Base-by-base conservation (phyloP, 2,113 vertebrate species). In the Tursiops truncatus region DNA sequence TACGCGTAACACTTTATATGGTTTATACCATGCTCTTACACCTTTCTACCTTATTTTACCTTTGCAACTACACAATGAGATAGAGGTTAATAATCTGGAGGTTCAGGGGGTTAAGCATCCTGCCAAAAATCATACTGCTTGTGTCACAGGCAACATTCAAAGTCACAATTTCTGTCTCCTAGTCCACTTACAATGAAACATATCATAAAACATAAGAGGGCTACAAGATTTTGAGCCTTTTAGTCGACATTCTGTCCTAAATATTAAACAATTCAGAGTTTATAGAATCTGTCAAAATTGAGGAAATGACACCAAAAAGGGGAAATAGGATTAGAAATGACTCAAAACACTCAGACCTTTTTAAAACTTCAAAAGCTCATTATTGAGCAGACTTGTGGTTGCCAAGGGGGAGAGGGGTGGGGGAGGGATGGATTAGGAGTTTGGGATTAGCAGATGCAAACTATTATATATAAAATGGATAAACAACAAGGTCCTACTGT, bases 271-370 rank as follows among this genome's bases (percentile, higher is more conserved):
- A 82, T 14, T 67, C 31, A 41, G 36, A 65, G 36, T 62, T 81
- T 76, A 92, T 2, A 23, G 12, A 56, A 74, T 65, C 50, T 88
- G 25, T 74, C 67, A 56, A 65, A 92, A 89, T 68, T 76, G 10
- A 82, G 47, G 58, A 96, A 82, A 82, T 89, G 47, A 67, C 47
- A 89, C 47, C 50, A 13, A 60, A 82, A 82, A 58, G 31, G 31
- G 58, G 28, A 96, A 74, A 21, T 80, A 87, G 71, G 38, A 80
- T 62, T 83, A 82, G 58, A 94, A 92, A 95, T 76, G 47, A 82
- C 58, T 87, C 60, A 92, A 81, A 81, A 87, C 76, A 89, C 26
- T 50, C 8, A 20, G 1, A 53, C 38, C 31, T 82, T 88, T 80
- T 67, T 67, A 82, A 88, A 96, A 73, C 36, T 67, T 82, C 76